These are phyloP conservation scores for Tiaroga cobitis DNA, from an alignment of 2,797 vertebrate genomes.

Conservation along the genomic window DNA sequence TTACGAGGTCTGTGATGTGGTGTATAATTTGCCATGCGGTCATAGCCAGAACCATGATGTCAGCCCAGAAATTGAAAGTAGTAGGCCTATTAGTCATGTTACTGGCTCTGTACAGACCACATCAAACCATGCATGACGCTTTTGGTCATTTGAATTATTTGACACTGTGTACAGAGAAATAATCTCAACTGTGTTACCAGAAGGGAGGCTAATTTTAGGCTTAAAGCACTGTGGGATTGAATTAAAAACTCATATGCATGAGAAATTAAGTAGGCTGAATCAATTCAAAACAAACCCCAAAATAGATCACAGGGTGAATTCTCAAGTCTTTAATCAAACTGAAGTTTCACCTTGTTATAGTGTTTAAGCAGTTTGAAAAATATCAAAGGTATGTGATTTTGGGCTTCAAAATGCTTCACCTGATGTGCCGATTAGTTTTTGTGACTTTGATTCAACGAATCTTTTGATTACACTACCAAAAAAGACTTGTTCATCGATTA, in stretches of 20 bases:
- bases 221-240: slow-evolving; percentile 10
- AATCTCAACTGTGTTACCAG: background rate
- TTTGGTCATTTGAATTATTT: background rate
- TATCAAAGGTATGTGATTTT: background rate
- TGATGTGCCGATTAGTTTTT: background rate
- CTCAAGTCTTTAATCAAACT: slow-evolving; percentile 11
- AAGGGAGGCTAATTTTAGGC: slow-evolving; percentile 6
- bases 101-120: background rate
- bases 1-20: background rate
- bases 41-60: background rate
- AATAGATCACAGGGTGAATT: slow-evolving; percentile 9
- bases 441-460: background rate
- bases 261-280: slow-evolving; percentile 5
- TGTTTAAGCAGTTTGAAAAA: background rate
- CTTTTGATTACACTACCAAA: background rate
- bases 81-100: background rate
- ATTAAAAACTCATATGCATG: slow-evolving; percentile 1
- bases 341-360: background rate
- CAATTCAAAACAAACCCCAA: background rate
- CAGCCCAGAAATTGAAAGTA: background rate
- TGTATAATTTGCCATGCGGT: background rate
- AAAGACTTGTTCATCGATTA: background rate
- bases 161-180: background rate
- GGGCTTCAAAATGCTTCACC: background rate
- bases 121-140: background rate